A percentile compares a stretch with the other conserved stretches of the same genome.
Evolutionary conservation across 2,113 vertebrate genomes (phyloP).

Genomic region (Arvicanthis niloticus): DNA sequence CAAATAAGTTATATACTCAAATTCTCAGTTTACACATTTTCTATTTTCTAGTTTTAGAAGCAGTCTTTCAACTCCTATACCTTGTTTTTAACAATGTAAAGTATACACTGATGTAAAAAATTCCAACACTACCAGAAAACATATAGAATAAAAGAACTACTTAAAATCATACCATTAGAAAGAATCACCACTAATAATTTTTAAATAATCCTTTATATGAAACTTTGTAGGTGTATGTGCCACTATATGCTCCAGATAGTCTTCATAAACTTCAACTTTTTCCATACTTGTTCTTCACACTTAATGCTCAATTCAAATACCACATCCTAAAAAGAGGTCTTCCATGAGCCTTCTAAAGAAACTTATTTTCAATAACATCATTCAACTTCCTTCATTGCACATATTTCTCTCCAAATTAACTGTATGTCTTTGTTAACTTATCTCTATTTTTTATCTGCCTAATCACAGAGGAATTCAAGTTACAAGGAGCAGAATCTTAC

Average conservation of each 20-base stretch:
- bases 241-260: background rate
- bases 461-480: background rate
- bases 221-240: background rate
- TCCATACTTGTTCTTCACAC: background rate
- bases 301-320: slow-evolving; percentile 45
- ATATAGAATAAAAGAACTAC: background rate
- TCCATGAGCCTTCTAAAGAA: background rate
- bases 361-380: background rate
- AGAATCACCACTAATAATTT: slow-evolving; percentile 43
- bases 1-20: slow-evolving; percentile 19
- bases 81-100: slow-evolving; percentile 43
- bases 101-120: slow-evolving; percentile 47
- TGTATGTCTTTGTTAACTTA: background rate
- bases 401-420: slow-evolving; percentile 40
- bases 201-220: background rate
- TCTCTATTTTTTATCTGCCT: slow-evolving; percentile 27
- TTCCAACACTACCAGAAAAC: slow-evolving; percentile 10
- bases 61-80: background rate
- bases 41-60: slow-evolving; percentile 35
- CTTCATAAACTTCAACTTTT: slow-evolving; percentile 19
- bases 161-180: slow-evolving; percentile 25
- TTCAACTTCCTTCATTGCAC: slow-evolving; percentile 25
- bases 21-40: slow-evolving; percentile 24
- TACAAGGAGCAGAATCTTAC: background rate
- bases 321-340: slow-evolving; percentile 26